Conservation (phyloP, 2,797 vertebrate genomes). For the Eulemur albifrons region DNA sequence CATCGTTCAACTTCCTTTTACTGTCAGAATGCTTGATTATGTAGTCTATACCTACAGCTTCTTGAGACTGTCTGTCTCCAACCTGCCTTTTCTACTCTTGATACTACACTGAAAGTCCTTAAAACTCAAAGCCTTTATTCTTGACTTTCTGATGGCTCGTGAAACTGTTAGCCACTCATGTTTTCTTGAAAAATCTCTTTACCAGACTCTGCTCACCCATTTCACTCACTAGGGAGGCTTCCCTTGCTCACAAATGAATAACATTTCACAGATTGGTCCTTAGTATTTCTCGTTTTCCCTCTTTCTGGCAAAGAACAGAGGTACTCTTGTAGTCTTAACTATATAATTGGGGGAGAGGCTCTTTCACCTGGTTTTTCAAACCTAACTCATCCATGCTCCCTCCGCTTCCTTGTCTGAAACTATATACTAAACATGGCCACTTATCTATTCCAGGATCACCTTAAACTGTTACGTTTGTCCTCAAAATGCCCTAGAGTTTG, state of each 20-base stretch:
- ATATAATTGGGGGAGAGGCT: neutral
- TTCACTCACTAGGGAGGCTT: neutral
- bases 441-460: neutral
- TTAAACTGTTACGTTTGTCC: neutral
- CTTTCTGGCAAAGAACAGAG: neutral
- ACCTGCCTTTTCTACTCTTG: neutral
- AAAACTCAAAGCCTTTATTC: neutral
- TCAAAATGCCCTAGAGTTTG: neutral
- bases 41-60: neutral
- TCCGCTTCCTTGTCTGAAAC: neutral
- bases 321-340: neutral
- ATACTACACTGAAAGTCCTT: neutral
- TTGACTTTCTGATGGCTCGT: neutral
- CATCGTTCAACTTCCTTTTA: neutral
- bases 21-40: neutral
- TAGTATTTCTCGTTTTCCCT: neutral
- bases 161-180: neutral
- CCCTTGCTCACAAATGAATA: neutral
- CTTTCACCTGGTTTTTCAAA: neutral
- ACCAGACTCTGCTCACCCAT: neutral
- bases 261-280: neutral
- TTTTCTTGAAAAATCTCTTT: neutral
- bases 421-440: neutral
- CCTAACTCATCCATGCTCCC: neutral
- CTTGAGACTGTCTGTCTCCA: neutral